These are phyloP conservation scores for Trachelipus rathkii DNA, from an alignment of 1,140 invertebrate species.

Conservation along the genomic window DNA sequence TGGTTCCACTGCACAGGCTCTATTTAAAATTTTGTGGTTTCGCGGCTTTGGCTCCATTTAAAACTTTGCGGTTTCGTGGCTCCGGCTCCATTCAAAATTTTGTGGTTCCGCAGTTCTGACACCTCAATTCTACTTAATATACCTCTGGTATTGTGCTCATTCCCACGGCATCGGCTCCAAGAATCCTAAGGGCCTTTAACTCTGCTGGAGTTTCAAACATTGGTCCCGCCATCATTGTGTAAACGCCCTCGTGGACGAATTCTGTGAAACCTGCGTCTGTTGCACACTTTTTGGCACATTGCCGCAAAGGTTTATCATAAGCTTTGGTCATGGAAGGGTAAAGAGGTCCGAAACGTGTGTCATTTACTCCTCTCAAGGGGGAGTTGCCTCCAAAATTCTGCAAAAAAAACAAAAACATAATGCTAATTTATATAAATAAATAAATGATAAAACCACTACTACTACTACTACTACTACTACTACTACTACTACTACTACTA, in stretches of 20 bases:
- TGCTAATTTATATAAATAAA: background rate
- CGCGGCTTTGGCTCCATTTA: too few species aligned
- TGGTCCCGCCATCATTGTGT: constrained; percentile 85
- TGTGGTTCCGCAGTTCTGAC: too few species aligned
- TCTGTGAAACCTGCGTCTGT: constrained; percentile 66
- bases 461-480: too few species aligned
- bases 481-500: too few species aligned
- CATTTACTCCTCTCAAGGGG: constrained; percentile 85
- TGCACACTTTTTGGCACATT: constrained; percentile 66
- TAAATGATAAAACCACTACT: too few species aligned
- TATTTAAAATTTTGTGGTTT: too few species aligned
- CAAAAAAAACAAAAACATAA: background rate
- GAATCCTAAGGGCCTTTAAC: constrained; percentile 68
- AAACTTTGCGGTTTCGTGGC: too few species aligned
- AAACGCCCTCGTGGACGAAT: constrained; percentile 78
- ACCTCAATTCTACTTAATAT: background rate
- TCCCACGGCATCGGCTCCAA: constrained; percentile 56
- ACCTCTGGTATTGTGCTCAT: constrained; percentile 65
- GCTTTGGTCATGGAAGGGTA: constrained; percentile 85
- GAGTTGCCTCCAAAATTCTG: constrained; percentile 87
- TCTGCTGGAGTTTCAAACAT: constrained; percentile 92
- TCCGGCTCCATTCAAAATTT: too few species aligned
- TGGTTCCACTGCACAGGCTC: too few species aligned
- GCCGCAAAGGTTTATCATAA: constrained; percentile 68
- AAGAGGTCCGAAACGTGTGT: constrained; percentile 84